Evolutionary conservation across 2,888 invertebrate species (phyloP).

Genomic region (Griposia aprilina): DNA sequence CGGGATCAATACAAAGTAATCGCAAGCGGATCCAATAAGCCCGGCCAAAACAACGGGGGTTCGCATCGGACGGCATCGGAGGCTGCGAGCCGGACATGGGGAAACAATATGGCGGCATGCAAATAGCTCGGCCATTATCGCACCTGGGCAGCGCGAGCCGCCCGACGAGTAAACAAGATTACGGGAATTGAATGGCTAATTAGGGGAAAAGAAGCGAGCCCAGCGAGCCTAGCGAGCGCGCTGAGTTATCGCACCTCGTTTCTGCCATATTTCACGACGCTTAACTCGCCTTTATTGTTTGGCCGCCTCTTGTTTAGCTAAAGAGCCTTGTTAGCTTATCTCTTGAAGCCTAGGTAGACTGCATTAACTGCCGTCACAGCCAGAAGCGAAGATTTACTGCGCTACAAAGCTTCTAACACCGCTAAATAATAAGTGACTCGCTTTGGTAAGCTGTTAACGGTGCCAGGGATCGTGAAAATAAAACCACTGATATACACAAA

Average conservation of each 20-base stretch:
- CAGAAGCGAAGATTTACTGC: conserved; percentile 81
- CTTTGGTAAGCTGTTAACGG: conserved; percentile 63
- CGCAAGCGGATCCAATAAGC: conserved; percentile 90
- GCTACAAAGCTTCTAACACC: conserved; percentile 77
- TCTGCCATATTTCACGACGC: conserved; percentile 88
- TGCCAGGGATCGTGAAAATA: conserved; percentile 44
- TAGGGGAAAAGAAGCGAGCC: conserved; percentile 89
- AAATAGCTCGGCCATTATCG: conserved; percentile 90
- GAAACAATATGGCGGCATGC: conserved; percentile 91
- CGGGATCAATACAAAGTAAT: conserved; percentile 90
- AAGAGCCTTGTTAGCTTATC: conserved; percentile 89
- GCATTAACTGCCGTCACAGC: conserved; percentile 85
- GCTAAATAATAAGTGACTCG: conserved; percentile 72
- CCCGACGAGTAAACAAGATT: conserved; percentile 90
- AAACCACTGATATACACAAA: conserved; percentile 48
- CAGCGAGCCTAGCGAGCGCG: conserved; percentile 79
- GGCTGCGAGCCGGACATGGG: conserved; percentile 86
- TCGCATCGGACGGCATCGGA: conserved; percentile 83
- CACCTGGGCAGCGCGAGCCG: conserved; percentile 88
- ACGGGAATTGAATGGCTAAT: conserved; percentile 91
- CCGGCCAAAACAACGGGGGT: conserved; percentile 88
- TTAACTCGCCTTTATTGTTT: conserved; percentile 88
- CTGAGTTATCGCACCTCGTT: conserved; percentile 88
- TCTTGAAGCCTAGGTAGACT: conserved; percentile 85
- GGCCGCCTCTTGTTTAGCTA: conserved; percentile 88